These are phyloP conservation scores for Centropyge bicolor DNA, from an alignment of 2,797 vertebrate genomes.

Conservation along the genomic window DNA sequence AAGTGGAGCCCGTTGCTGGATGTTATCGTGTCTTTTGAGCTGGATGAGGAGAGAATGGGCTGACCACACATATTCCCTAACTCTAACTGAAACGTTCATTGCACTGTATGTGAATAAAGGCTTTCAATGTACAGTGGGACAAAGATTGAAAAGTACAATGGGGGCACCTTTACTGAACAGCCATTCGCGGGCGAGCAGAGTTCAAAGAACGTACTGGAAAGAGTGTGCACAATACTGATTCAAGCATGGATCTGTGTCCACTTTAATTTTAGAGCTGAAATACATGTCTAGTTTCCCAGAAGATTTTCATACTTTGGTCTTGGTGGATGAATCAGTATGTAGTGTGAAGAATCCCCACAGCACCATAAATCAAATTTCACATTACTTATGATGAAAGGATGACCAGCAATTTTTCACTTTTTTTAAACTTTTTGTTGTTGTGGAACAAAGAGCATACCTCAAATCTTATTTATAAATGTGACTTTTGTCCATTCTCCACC, in stretches of 20 bases:
- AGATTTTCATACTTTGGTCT: conserved; percentile 1
- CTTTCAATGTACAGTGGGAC: conserved; percentile 84
- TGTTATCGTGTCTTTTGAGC: conserved; percentile 67
- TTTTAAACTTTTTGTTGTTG: background rate
- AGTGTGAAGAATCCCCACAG: background rate
- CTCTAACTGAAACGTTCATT: conserved; percentile 78
- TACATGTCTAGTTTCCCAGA: background rate
- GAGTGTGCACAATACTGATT: conserved; percentile 56
- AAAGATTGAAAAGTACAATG: conserved; percentile 84
- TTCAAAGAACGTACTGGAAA: conserved; percentile 80
- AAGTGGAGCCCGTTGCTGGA: conserved; percentile 63
- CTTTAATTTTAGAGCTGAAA: conserved; percentile 45
- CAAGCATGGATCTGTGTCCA: conserved; percentile 34
- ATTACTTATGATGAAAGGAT: background rate
- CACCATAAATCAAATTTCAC: background rate
- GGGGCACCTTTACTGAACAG: conserved; percentile 77
- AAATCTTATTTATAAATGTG: background rate
- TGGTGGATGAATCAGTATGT: background rate
- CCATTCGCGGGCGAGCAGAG: conserved; percentile 74
- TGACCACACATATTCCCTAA: conserved; percentile 81
- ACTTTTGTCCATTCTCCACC: background rate
- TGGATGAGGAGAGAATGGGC: conserved; percentile 74
- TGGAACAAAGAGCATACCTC: background rate
- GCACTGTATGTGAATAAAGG: conserved; percentile 82
- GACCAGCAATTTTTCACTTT: background rate